A percentile compares a stretch with the other conserved stretches of the same genome.
Evolutionary conservation across 2,113 vertebrate species (phyloP).

Genomic region (Channa argus): DNA sequence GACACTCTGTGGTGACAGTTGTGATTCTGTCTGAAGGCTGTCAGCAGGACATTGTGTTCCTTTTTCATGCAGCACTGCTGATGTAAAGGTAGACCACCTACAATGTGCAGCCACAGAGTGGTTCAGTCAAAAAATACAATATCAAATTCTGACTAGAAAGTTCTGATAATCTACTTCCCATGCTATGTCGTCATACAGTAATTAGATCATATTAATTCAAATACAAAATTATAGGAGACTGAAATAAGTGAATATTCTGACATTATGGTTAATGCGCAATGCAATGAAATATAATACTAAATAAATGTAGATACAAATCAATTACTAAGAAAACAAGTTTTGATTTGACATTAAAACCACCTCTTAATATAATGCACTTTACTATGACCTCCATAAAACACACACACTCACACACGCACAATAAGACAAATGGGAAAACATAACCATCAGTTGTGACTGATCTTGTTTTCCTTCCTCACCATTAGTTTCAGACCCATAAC

Average conservation of each 20-base stretch:
- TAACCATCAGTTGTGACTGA: constrained; percentile 22
- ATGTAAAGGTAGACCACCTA: constrained; percentile 23
- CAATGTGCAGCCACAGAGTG: not conserved
- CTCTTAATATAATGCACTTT: too few relatives aligned
- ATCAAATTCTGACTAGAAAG: not conserved
- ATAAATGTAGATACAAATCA: too few relatives aligned
- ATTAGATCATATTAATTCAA: not conserved
- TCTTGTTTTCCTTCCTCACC: constrained; percentile 21
- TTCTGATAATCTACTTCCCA: not conserved
- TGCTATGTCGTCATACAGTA: too few relatives aligned
- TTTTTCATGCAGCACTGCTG: constrained; percentile 12
- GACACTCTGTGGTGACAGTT: constrained; percentile 29
- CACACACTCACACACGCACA: too few relatives aligned
- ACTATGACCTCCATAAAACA: too few relatives aligned
- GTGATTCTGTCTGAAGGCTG: constrained; percentile 32
- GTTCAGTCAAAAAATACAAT: constrained; percentile 9
- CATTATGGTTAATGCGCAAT: too few relatives aligned
- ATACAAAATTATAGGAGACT: not conserved
- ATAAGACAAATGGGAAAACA: not conserved
- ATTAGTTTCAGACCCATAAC: constrained; percentile 34
- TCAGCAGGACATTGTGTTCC: constrained; percentile 40
- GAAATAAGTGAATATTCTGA: not conserved
- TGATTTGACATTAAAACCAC: too few relatives aligned
- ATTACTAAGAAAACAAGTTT: not conserved
- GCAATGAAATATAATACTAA: not conserved